These are phyloP conservation scores for Novumbra hubbsi DNA, from an alignment of 2,797 vertebrate genomes.

Conservation along the genomic window DNA sequence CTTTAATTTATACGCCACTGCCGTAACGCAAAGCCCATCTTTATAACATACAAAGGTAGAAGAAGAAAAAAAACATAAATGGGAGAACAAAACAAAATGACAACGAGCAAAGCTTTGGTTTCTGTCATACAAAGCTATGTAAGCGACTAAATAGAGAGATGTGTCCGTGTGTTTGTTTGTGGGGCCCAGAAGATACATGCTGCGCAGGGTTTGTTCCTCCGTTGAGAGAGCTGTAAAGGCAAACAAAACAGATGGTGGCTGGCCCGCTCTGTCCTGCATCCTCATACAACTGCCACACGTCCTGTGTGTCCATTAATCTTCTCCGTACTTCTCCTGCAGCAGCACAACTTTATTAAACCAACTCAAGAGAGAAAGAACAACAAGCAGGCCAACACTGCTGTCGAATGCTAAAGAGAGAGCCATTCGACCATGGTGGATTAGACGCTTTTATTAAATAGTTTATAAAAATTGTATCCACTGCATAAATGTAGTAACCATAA, in stretches of 20 bases:
- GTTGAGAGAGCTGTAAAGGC: conserved; percentile 91
- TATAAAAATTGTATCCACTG: conserved; percentile 77
- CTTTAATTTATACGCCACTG: conserved; percentile 79
- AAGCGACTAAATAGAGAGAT: conserved; percentile 28
- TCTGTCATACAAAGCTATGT: conserved; percentile 69
- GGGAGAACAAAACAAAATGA: conserved; percentile 56
- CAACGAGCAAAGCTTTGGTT: conserved; percentile 67
- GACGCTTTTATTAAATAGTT: conserved; percentile 80
- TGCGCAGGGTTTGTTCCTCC: conserved; percentile 85
- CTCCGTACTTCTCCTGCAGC: conserved; percentile 84
- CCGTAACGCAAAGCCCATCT: conserved; percentile 74
- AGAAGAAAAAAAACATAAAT: conserved; percentile 54
- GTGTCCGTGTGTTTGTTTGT: background rate
- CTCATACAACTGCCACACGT: conserved; percentile 92
- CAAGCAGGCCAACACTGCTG: conserved; percentile 85
- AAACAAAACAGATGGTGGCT: conserved; percentile 96
- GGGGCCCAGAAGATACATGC: conserved; percentile 78
- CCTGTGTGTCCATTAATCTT: conserved; percentile 98
- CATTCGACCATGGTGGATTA: conserved; percentile 79
- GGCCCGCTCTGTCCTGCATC: conserved; percentile 87
- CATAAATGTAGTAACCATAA: conserved; percentile 52
- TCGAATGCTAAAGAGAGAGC: conserved; percentile 89
- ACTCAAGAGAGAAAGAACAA: conserved; percentile 71
- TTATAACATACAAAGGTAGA: conserved; percentile 72
- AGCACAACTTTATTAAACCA: conserved; percentile 96